Evolutionary conservation across 2,113 vertebrate species (phyloP), one percentile per base, ranked within the genome.

Genomic region (Muscicapa adusta): DNA sequence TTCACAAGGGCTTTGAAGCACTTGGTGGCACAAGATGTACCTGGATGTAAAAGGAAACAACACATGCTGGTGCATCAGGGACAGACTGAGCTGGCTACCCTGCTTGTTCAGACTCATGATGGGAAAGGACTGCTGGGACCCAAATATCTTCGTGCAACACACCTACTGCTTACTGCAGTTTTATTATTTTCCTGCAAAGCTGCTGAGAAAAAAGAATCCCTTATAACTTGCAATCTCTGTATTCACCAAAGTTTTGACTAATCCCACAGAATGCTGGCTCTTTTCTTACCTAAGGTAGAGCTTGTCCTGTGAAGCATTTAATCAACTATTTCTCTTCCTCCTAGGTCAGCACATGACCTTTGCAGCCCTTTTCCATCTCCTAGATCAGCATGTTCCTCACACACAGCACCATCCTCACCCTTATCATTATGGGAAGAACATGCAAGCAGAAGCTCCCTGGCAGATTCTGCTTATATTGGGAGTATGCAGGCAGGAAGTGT

Each of bases 11-110:
- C 71, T 93, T 91, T 85, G 79, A 88, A 73, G 73, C 65, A 73
- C 63, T 11, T 66, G 54, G 45, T 47, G 63, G 58, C 70, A 82
- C 57, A 88, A 84, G 29, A 57, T 8, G 12, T 40, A 56, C 36
- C 66, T 20, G 43, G 33, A 60, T 40, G 23, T 38, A 28, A 76
- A 79, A 73, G 56, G 34, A 31, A 89, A 53, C 43, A 48, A 12
- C 6, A 31, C 0, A 2, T 11, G 40, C 34, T 66, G 62, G 48
- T 54, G 25, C 65, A 78, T 0, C 0, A 72, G 54, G 40, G 61
- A 48, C 43, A 75, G 57, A 20, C 28, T 51, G 71, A 91, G 61
- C 33, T 73, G 58, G 62, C 31, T 42, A 45, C 54, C 50, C 26
- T 31, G 34, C 18, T 70, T 51, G 36, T 26, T 89, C 78, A 81